These are phyloP conservation scores for Hemicrepidius hirtus DNA, from an alignment of 2,888 invertebrate species.

Conservation along the genomic window DNA sequence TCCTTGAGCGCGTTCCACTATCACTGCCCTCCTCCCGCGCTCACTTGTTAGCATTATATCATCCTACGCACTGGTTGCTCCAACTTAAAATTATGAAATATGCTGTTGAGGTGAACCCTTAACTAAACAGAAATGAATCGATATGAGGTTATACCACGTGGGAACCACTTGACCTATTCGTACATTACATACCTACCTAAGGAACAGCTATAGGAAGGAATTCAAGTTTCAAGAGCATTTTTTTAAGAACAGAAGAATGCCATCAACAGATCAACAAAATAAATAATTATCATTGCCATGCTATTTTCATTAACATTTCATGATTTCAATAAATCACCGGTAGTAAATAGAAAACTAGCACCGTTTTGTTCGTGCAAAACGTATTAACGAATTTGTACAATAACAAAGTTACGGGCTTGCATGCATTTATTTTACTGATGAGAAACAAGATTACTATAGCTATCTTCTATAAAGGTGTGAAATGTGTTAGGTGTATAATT, in stretches of 20 bases:
- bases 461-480: too few species aligned
- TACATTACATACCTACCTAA: not conserved
- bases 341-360: too few species aligned
- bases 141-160: constrained; percentile 32
- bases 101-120: constrained; percentile 43
- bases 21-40: constrained; percentile 54
- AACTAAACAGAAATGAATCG: constrained; percentile 33
- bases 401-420: too few species aligned
- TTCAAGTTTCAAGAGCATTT: not conserved
- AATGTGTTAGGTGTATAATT: too few species aligned
- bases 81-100: constrained; percentile 51
- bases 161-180: constrained; percentile 36
- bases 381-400: too few species aligned
- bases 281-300: too few species aligned
- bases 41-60: constrained; percentile 49
- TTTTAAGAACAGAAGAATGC: not conserved
- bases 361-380: too few species aligned
- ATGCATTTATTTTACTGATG: too few species aligned
- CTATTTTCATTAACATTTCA: too few species aligned
- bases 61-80: constrained; percentile 53
- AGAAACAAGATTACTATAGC: too few species aligned
- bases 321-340: too few species aligned
- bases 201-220: too few species aligned
- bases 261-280: not conserved
- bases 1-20: constrained; percentile 56